Conservation (phyloP, 2,113 vertebrate species). For the Sorex araneus region DNA sequence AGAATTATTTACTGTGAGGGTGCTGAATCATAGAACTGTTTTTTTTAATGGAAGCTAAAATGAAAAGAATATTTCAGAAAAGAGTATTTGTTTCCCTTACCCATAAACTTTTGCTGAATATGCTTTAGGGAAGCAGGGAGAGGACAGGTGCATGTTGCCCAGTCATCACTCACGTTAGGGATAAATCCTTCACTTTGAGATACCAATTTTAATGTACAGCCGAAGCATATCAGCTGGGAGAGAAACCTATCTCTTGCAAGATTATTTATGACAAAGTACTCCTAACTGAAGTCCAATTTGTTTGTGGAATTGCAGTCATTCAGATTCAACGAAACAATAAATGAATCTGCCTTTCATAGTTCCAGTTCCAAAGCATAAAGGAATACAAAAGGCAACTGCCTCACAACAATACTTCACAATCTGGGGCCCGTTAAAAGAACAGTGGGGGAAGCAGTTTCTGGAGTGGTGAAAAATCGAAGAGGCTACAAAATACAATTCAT, state of each 20-base stretch:
- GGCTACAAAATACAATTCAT: constrained; percentile 65
- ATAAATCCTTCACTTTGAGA: constrained; percentile 84
- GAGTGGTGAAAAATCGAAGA: constrained; percentile 55
- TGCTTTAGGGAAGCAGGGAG: constrained; percentile 81
- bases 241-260: constrained; percentile 86
- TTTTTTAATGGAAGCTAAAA: constrained; percentile 67
- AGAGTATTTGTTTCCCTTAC: constrained; percentile 77
- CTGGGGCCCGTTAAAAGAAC: constrained; percentile 81
- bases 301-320: constrained; percentile 88
- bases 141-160: constrained; percentile 79
- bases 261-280: constrained; percentile 89
- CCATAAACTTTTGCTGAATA: constrained; percentile 79
- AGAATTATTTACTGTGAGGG: constrained; percentile 77
- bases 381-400: constrained; percentile 82
- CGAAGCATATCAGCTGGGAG: constrained; percentile 79
- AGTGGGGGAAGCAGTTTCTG: constrained; percentile 80
- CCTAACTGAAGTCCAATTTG: constrained; percentile 87
- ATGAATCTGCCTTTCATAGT: constrained; percentile 83
- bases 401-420: constrained; percentile 75
- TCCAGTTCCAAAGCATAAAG: constrained; percentile 78
- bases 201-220: constrained; percentile 74
- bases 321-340: constrained; percentile 88
- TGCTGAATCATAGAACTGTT: constrained; percentile 57
- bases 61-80: constrained; percentile 73
- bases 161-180: constrained; percentile 71